These are phyloP conservation scores for Oplegnathus fasciatus DNA, from an alignment of 2,113 vertebrate species.

Conservation along the genomic window DNA sequence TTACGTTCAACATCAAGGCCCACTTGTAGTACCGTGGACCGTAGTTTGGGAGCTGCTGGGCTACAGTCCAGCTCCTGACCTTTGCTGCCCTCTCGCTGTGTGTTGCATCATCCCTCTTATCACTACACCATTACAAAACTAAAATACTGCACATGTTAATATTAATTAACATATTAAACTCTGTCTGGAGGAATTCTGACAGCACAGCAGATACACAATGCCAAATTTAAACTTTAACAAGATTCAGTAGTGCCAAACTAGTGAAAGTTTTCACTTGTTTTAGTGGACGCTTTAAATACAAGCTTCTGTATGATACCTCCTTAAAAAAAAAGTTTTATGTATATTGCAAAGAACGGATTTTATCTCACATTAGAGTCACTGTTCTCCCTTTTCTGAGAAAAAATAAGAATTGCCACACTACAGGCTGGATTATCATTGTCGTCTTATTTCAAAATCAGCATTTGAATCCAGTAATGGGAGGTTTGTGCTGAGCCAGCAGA, in stretches of 20 bases:
- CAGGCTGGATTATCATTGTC: not conserved
- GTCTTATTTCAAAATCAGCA: conserved; percentile 41
- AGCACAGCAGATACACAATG: not conserved
- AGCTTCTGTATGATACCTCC: too few species aligned
- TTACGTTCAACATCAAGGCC: not conserved
- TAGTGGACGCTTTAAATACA: not conserved
- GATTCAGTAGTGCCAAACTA: not conserved
- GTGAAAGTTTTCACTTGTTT: not conserved
- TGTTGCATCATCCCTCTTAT: not conserved
- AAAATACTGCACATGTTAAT: not conserved
- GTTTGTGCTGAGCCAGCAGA: conserved; percentile 39
- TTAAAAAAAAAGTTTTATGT: not conserved
- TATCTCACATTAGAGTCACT: not conserved
- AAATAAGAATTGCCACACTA: not conserved
- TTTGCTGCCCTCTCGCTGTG: not conserved
- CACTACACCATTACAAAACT: not conserved
- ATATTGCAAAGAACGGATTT: not conserved
- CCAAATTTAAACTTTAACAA: not conserved
- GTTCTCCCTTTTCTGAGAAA: not conserved
- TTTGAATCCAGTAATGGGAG: not conserved
- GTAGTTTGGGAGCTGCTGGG: not conserved
- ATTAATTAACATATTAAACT: not conserved
- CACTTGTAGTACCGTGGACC: not conserved
- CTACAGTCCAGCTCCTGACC: not conserved
- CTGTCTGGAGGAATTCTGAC: not conserved